Evolutionary conservation across 2,113 vertebrate genomes (phyloP).

Genomic region (Gymnocephalus cernua): DNA sequence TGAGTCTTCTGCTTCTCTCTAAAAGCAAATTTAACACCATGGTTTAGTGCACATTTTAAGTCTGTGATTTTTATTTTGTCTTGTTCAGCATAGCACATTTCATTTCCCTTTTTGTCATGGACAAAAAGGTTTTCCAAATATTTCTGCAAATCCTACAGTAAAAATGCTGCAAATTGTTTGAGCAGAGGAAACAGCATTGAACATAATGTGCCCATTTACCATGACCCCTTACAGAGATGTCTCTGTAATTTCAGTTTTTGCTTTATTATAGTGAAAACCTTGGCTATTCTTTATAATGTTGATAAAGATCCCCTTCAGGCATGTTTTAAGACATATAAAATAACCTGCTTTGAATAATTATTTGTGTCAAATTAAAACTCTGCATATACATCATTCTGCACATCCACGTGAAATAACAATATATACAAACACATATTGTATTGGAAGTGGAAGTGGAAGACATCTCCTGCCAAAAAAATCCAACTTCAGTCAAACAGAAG

Average conservation of each 20-base stretch:
- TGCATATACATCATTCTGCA: neutral
- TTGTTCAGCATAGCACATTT: neutral
- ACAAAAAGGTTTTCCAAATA: neutral
- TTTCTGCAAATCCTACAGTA: neutral
- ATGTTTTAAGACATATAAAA: neutral
- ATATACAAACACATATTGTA: neutral
- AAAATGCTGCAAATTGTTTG: neutral
- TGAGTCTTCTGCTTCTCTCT: slow-evolving; percentile 2
- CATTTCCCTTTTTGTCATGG: neutral
- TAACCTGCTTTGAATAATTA: neutral
- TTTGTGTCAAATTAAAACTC: neutral
- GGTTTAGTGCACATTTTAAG: neutral
- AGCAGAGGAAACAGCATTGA: neutral
- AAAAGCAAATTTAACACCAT: neutral
- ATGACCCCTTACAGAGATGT: neutral
- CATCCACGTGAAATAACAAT: no score
- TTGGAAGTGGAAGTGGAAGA: neutral
- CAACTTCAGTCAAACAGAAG: neutral
- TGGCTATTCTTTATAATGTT: neutral
- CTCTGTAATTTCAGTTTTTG: neutral
- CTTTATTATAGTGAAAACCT: neutral
- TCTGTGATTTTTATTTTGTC: neutral
- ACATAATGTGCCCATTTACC: neutral
- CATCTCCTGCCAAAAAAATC: neutral
- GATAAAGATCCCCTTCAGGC: neutral